A percentile compares a stretch with the other conserved stretches of the same genome.
Evolutionary conservation across 2,888 invertebrate genomes (phyloP).

Genomic region (Mamestra brassicae): DNA sequence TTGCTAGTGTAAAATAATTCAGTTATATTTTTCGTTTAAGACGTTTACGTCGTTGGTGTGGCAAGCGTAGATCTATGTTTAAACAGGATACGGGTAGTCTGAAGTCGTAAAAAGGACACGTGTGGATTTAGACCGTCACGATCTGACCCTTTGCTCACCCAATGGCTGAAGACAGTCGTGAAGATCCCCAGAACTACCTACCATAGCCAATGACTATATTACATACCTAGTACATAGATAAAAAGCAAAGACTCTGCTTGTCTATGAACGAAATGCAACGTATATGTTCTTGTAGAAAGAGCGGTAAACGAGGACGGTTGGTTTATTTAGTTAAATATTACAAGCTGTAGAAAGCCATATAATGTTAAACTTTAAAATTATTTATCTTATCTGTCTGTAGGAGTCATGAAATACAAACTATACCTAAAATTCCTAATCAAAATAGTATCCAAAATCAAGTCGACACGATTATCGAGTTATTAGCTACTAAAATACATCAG

Average conservation of each 20-base stretch:
- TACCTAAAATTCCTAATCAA: neutral
- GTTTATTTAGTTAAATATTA: no score
- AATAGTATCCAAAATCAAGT: conserved; percentile 19
- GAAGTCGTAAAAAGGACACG: neutral
- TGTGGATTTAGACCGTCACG: neutral
- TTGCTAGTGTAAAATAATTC: neutral
- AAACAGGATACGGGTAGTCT: neutral
- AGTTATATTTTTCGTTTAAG: neutral
- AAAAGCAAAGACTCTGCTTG: no score
- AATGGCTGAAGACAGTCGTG: no score
- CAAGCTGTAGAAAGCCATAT: no score
- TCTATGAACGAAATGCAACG: no score
- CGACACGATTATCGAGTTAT: conserved; percentile 36
- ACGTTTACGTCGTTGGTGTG: neutral
- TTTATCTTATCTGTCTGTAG: no score
- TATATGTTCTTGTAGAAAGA: no score
- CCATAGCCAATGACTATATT: no score
- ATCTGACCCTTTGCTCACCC: neutral
- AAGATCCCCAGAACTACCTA: neutral
- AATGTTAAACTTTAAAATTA: no score
- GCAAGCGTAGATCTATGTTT: neutral
- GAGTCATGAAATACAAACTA: neutral
- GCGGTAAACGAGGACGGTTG: no score
- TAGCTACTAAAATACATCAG: conserved; percentile 32
- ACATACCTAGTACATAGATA: no score